Evolutionary conservation across 2,797 vertebrate genomes (phyloP).

Genomic region (Sebastes miniatus): DNA sequence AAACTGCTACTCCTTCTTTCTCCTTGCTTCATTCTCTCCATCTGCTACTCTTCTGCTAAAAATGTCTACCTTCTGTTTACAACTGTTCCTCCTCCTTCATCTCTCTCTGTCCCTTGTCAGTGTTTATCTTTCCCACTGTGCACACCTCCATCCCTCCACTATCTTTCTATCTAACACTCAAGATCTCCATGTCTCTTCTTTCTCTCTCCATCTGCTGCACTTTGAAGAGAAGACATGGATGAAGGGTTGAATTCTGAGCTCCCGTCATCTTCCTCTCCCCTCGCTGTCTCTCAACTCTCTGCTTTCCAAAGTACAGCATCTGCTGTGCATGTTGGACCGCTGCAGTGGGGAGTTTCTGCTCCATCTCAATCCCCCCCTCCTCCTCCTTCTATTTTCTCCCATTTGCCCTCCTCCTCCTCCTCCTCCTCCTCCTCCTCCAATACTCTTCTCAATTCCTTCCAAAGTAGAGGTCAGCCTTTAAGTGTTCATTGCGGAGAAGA

Average conservation of each 20-base stretch:
- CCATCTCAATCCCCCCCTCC: background rate
- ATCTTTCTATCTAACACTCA: constrained; percentile 45
- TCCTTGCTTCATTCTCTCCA: background rate
- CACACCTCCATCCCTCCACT: background rate
- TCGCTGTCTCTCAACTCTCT: constrained; percentile 1
- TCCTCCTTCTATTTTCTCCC: background rate
- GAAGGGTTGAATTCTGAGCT: constrained; percentile 11
- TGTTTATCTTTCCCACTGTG: background rate
- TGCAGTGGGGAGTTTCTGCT: constrained; percentile 13
- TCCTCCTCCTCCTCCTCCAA: background rate
- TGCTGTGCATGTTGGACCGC: constrained; percentile 25
- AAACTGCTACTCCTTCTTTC: background rate
- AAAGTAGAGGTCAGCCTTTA: constrained; percentile 45
- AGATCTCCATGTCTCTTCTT: constrained; percentile 71
- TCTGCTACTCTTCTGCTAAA: background rate
- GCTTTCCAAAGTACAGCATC: constrained; percentile 22
- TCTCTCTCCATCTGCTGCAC: constrained; percentile 36
- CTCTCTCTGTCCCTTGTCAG: background rate
- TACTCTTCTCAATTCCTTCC: constrained; percentile 44
- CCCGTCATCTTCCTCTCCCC: background rate
- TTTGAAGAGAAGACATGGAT: constrained; percentile 9
- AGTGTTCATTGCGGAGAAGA: constrained; percentile 46
- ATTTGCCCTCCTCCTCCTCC: background rate
- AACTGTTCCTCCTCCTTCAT: constrained; percentile 4
- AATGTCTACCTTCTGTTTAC: constrained; percentile 5